These are phyloP conservation scores for Hozukius guyotensis DNA, from an alignment of 2,797 vertebrate species.

Conservation along the genomic window DNA sequence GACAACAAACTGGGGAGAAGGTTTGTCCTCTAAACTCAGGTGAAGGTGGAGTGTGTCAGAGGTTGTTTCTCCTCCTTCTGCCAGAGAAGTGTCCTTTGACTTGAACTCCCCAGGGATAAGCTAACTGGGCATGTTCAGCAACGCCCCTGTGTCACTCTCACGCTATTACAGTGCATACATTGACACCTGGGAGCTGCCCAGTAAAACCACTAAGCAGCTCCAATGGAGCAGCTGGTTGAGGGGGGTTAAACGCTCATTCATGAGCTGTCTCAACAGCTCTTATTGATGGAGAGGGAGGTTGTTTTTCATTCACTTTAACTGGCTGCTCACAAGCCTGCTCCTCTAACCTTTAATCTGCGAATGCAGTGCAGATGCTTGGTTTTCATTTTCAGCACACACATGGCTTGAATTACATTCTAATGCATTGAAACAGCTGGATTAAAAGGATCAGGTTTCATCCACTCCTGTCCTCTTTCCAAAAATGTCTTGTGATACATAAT, in stretches of 20 bases:
- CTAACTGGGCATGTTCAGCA: slow-evolving; percentile 23
- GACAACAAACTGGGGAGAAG: slow-evolving; percentile 28
- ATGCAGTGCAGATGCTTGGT: slow-evolving; percentile 35
- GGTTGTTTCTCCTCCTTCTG: background rate
- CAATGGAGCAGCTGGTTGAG: slow-evolving; percentile 10
- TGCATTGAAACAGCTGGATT: slow-evolving; percentile 12
- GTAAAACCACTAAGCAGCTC: slow-evolving; percentile 20
- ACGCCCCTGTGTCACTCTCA: slow-evolving; percentile 43
- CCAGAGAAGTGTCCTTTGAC: slow-evolving; percentile 43
- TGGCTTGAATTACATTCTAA: slow-evolving; percentile 14
- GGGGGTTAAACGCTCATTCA: background rate
- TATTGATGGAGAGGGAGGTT: background rate
- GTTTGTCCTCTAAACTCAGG: slow-evolving; percentile 26
- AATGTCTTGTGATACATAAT: background rate
- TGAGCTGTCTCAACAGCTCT: background rate
- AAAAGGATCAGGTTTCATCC: slow-evolving; percentile 12
- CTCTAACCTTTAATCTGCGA: slow-evolving; percentile 14
- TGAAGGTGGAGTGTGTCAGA: slow-evolving; percentile 23
- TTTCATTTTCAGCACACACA: slow-evolving; percentile 11
- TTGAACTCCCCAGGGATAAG: slow-evolving; percentile 10
- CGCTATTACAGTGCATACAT: slow-evolving; percentile 19
- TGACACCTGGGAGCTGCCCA: slow-evolving; percentile 48
- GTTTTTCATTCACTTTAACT: background rate
- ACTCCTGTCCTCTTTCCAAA: background rate
- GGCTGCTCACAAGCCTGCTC: background rate